A percentile compares a stretch with the other conserved stretches of the same genome.
phyloP scores from a whole-genome alignment of 2,113 vertebrate genomes.

The Gnathonemus longibarbis region DNA sequence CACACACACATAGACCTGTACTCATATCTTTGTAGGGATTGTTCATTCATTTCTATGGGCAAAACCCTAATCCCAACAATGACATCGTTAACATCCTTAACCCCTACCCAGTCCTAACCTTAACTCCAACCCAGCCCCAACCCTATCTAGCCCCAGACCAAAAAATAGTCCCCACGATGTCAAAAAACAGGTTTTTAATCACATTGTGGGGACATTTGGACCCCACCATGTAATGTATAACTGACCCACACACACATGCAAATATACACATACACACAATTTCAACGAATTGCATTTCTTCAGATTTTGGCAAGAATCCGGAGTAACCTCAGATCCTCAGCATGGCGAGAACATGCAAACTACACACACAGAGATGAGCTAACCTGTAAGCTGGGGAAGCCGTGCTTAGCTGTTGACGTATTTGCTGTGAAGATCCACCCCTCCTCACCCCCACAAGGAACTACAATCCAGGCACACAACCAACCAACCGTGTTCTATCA shows the following conservation, averaged over 20 bases:
- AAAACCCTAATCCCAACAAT: too few relatives aligned
- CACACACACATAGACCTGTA: neutral
- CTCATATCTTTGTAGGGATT: too few relatives aligned
- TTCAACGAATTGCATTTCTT: neutral
- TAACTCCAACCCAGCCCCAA: too few relatives aligned
- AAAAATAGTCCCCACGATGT: too few relatives aligned
- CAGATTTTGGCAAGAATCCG: neutral
- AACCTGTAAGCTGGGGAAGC: neutral
- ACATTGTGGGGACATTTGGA: too few relatives aligned
- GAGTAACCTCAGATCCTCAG: neutral
- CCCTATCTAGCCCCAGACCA: too few relatives aligned
- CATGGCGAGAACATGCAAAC: neutral
- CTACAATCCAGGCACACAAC: neutral
- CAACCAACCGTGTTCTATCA: neutral
- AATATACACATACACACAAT: neutral
- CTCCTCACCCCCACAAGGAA: neutral
- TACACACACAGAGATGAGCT: neutral
- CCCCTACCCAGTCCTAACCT: too few relatives aligned
- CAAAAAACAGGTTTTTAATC: too few relatives aligned
- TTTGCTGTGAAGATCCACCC: neutral
- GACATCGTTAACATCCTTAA: too few relatives aligned
- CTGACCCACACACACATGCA: neutral
- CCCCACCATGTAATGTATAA: too few relatives aligned
- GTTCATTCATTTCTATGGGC: too few relatives aligned
- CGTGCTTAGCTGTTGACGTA: neutral